Base-by-base conservation (phyloP, 2,888 invertebrate genomes). In the Drosophila paracracens region DNA sequence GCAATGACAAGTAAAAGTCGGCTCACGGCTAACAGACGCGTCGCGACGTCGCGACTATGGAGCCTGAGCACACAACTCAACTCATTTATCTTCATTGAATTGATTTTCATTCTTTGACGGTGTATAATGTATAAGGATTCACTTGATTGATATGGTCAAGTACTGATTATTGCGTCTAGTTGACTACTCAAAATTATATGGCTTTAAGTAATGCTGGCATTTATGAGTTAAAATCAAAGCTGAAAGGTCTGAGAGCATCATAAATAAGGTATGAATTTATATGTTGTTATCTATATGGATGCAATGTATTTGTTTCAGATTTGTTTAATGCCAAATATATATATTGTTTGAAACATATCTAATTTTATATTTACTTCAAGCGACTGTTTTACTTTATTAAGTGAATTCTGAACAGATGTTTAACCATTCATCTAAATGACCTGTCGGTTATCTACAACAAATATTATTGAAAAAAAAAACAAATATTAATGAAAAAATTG, bases 51-150 rank as follows among this genome's bases (percentile, higher is more conserved):
- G 21, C 69, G 33, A 27, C 43, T 13, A 7, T 48, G 21, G 2
- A 40, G 57, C 18, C 56, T 62, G 11, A 57, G 43, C 56, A 65
- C 62, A 54, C 52, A 74, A 59, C 69, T 67, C 48, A 56, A 62
- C 75, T 72, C 78, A 87, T 87, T 87, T 78, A 70, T 87, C 87
- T 81, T 87, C 72, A 76, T 78, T 76, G 70, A 68, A 69, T 66
- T 77, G 78, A 70, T 70, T 70, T 65, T 63, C 27, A 62, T 67
- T 29, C 60, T 52, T 52, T 46, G 62, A 69, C 50, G 16, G 29
- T 16, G 35, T 56, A 13, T 71, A 50, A 62, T 52, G 16, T 60
- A n/a, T 38, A 31, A 57, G 16, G 10, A 56, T 25, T 60, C 57
- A 40, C 35, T 54, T 81, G 78, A 72, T 78, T 68, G 72, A 77